Base-by-base conservation (phyloP, 2,113 vertebrate species). In the Illadopsis cleaveri region DNA sequence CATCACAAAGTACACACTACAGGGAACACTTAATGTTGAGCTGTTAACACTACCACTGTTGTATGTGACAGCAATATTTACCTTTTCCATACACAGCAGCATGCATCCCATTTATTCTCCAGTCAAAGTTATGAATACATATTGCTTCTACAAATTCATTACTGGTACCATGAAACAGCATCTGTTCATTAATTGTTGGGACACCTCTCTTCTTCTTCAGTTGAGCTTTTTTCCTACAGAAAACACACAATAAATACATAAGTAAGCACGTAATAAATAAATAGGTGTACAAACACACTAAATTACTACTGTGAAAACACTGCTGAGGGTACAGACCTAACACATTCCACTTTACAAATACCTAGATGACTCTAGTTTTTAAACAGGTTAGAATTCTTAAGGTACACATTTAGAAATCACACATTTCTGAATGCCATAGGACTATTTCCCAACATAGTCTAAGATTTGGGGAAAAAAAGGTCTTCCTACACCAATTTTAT, bases 111-210 rank as follows among this genome's bases (percentile, higher is more conserved):
- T 99, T 99, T 91, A 99, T 98, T 91, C 99, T 98, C 99, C 99
- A 99, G 95, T 99, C 99, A 96, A 99, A 99, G 96, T 99, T 99
- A 96, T 99, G 99, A 68, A 99, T 99, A 93, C 99, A 99, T 96
- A 99, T 99, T 71, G 99, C 99, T 96, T 99, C 99, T 75, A 99
- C 98, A 97, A 99, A 99, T 94, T 98, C 99, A 96, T 98, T 98
- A 95, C 99, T 99, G 50, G 99, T 99, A n/a, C 99, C 99, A 9
- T 99, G 99, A 96, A 99, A 99, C 12, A 99, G 96, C 99, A 99
- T 99, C 81, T 99, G 98, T 80, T 99, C 99, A 61, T 99, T 99
- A 89, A 99, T 98, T 44, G 98, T 97, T 85, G 97, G 84, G 23
- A 97, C 80, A 24, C 98, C 98, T 95, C 99, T 99, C 61, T 99